A percentile compares a stretch with the other conserved stretches of the same genome.
These are phyloP conservation scores for Baronia brevicornis DNA, from an alignment of 2,888 invertebrate genomes.

Conservation along the genomic window DNA sequence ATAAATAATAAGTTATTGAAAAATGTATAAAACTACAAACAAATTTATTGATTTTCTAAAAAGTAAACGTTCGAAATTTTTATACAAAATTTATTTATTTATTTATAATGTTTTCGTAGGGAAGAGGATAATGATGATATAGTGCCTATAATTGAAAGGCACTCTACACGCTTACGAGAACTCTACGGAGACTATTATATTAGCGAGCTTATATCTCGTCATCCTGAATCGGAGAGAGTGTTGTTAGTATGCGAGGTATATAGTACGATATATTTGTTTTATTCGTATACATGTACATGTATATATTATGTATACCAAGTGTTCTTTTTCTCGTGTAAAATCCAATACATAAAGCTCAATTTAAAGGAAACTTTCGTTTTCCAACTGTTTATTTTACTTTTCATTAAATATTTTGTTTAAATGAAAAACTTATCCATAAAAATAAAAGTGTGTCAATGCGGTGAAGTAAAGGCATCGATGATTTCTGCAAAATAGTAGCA, in stretches of 20 bases:
- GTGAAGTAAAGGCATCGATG: no score
- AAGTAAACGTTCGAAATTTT: no score
- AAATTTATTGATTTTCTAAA: no score
- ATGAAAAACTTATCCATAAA: no score
- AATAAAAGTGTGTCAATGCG: no score
- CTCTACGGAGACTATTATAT: constrained; percentile 79
- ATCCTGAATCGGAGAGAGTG: constrained; percentile 68
- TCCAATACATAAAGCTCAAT: no score
- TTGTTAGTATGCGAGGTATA: constrained; percentile 76
- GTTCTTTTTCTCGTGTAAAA: neutral
- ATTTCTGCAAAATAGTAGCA: no score
- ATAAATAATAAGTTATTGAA: no score
- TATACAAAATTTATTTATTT: neutral
- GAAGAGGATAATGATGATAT: constrained; percentile 83
- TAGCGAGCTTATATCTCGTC: constrained; percentile 77
- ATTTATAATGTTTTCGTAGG: constrained; percentile 36
- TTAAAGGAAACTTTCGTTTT: no score
- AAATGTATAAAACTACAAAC: no score
- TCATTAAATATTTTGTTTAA: no score
- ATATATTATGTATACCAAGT: neutral
- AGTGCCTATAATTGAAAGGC: constrained; percentile 74
- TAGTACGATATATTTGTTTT: neutral
- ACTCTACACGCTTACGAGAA: constrained; percentile 60
- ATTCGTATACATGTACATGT: neutral
- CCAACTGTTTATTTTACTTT: no score